Base-by-base conservation (phyloP, 2,888 invertebrate species). In the Orthosia cruda region DNA sequence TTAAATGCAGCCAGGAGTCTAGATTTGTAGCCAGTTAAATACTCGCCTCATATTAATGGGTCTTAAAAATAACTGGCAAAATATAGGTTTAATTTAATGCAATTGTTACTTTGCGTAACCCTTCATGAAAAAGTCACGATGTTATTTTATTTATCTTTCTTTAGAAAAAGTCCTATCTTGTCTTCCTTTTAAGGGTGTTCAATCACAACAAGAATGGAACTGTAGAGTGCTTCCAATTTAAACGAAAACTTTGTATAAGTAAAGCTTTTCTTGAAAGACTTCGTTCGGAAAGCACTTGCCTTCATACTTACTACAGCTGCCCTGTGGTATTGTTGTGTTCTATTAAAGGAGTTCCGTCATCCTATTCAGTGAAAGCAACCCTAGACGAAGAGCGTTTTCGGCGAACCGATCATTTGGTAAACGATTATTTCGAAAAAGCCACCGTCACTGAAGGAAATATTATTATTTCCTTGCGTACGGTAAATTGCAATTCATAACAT, bases 161-260 rank as follows among this genome's bases (percentile, higher is more conserved):
- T 23, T 71, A 49, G 9, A 40, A 26, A 13, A 4, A 65, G 18
- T 23, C 16, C 11, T 40, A 26, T 26, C 50, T 62, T 7, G 4
- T 57, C 32, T 52, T 23, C 13, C 16, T 52, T n/a, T n/a, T 18
- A n/a, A 16, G 12, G 15, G 2, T 3, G 16, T 54, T 26, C 23
- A 59, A 73, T 73, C 50, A 23, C 16, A 68, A 40, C 23, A n/a
- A 23, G 23, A 76, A 79, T 79, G 40, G 57, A 70, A 40, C 23
- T 45, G 32, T 49, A 18, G 57, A 71, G 32, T 47, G 79, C 57
- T 63, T 71, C 54, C 57, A 71, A 71, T 63, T 76, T 40, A 11
- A 40, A 32, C 1, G 4, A 77, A 52, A 59, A 26, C 23, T 7
- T 68, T 16, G 32, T 58, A 40, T n/a, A 49, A 55, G 49, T 20